A percentile compares a stretch with the other conserved stretches of the same genome.
Conservation (phyloP, 2,797 vertebrate genomes). For the Lepus townsendii region DNA sequence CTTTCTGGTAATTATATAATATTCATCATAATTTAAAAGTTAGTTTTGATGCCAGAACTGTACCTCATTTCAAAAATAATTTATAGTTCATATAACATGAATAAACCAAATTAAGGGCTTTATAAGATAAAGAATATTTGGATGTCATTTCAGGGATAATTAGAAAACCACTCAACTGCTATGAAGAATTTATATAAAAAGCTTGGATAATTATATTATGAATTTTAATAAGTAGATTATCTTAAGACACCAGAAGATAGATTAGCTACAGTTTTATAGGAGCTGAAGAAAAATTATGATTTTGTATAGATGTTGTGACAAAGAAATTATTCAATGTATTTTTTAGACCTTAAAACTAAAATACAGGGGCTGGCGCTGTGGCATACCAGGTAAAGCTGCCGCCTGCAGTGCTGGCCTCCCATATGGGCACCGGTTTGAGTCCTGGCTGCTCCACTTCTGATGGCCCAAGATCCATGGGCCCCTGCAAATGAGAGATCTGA, state of each 20-base stretch:
- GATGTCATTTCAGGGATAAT: conserved; percentile 82
- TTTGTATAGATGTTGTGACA: conserved; percentile 80
- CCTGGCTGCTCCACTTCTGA: no score
- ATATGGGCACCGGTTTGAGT: no score
- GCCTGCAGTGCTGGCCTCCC: no score
- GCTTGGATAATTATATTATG: conserved; percentile 60
- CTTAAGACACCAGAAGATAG: conserved; percentile 73
- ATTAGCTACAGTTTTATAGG: conserved; percentile 75
- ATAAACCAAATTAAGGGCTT: conserved; percentile 79
- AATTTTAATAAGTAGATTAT: conserved; percentile 83
- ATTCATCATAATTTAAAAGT: conserved; percentile 55
- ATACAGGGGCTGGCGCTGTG: conserved; percentile 41
- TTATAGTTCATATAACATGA: conserved; percentile 72
- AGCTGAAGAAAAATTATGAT: conserved; percentile 77
- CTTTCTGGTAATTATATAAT: conserved; percentile 29
- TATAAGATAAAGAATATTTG: conserved; percentile 71
- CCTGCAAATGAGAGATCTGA: no score
- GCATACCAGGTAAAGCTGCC: no score
- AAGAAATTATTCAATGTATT: conserved; percentile 82
- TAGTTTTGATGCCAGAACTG: conserved; percentile 39
- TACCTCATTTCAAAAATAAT: conserved; percentile 48
- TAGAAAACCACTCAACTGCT: conserved; percentile 43
- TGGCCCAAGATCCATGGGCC: no score
- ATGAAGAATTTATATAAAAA: conserved; percentile 59
- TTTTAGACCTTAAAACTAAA: conserved; percentile 78